A percentile compares a stretch with the other conserved stretches of the same genome.
phyloP scores from a whole-genome alignment of 2,888 invertebrate species.

The Drosophila niveifrons region DNA sequence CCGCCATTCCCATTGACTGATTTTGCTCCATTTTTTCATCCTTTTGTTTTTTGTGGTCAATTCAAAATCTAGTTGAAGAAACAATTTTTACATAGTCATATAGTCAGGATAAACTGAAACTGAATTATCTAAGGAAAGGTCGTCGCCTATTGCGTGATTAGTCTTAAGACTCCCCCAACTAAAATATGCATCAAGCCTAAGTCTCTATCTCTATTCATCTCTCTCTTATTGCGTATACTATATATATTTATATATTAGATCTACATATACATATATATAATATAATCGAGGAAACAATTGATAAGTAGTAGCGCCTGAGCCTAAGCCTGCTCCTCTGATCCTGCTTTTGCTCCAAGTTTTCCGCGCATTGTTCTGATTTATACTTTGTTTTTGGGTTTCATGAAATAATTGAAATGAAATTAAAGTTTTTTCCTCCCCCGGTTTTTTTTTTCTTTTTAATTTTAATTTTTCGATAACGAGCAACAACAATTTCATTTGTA shows the following conservation, averaged over 20 bases:
- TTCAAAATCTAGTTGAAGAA: constrained; percentile 12
- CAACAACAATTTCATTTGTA: constrained; percentile 46
- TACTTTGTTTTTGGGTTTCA: constrained; percentile 58
- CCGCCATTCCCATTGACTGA: constrained; percentile 82
- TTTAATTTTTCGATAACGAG: constrained; percentile 21
- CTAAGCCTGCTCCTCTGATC: constrained; percentile 42
- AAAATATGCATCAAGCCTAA: constrained; percentile 21
- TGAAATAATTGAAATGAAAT: constrained; percentile 66
- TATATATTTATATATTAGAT: constrained; percentile 9
- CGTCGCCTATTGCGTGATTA: constrained; percentile 18
- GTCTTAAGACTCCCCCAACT: constrained; percentile 20
- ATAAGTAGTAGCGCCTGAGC: constrained; percentile 23
- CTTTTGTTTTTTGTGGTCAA: constrained; percentile 9
- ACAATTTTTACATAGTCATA: constrained; percentile 24
- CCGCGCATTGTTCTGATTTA: not conserved
- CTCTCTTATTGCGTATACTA: constrained; percentile 16
- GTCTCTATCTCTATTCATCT: not conserved
- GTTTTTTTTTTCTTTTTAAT: constrained; percentile 16
- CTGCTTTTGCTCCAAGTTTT: constrained; percentile 18
- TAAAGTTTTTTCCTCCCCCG: constrained; percentile 27
- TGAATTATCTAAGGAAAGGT: constrained; percentile 21
- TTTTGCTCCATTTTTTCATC: constrained; percentile 41
- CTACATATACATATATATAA: constrained; percentile 13
- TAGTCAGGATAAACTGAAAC: constrained; percentile 18
- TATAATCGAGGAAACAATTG: constrained; percentile 13